phyloP scores from a whole-genome alignment of 2,113 vertebrate species.

The Hydropotes inermis region DNA sequence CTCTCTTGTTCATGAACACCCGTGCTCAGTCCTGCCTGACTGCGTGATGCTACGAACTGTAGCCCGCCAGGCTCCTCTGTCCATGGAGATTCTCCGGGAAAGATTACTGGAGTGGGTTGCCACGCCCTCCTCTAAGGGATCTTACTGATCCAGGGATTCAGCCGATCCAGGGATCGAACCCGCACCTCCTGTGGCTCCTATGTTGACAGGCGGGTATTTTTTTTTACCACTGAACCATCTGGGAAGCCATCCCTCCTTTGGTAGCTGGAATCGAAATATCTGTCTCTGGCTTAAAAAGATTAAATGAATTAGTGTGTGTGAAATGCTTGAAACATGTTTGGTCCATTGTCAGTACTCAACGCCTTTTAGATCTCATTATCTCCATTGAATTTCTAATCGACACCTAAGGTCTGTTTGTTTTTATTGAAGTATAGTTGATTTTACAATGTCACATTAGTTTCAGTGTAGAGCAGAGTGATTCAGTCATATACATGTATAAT shows the following conservation, averaged over 20 bases:
- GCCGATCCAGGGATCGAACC: accelerated
- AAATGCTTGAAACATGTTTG: not conserved
- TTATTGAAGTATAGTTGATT: not conserved
- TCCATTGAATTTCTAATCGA: not conserved
- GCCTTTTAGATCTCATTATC: not conserved
- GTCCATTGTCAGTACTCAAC: not conserved
- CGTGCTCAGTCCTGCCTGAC: accelerated
- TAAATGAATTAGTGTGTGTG: not conserved
- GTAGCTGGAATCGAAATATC: not conserved
- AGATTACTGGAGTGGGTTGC: not conserved
- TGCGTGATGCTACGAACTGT: not conserved
- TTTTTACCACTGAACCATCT: not conserved
- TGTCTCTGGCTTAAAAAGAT: not conserved
- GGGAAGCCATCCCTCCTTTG: not conserved
- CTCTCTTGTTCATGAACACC: not conserved
- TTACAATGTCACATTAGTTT: not conserved
- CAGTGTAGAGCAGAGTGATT: not conserved
- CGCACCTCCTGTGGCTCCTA: not conserved
- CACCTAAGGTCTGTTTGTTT: not conserved
- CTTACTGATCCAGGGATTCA: not conserved
- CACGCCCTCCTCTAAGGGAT: not conserved
- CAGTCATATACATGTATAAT: not conserved
- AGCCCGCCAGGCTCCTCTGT: not conserved
- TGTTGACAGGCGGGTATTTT: not conserved
- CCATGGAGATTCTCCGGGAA: not conserved